phyloP scores from a whole-genome alignment of 2,797 vertebrate genomes.

The Chaenodraco wilsoni region DNA sequence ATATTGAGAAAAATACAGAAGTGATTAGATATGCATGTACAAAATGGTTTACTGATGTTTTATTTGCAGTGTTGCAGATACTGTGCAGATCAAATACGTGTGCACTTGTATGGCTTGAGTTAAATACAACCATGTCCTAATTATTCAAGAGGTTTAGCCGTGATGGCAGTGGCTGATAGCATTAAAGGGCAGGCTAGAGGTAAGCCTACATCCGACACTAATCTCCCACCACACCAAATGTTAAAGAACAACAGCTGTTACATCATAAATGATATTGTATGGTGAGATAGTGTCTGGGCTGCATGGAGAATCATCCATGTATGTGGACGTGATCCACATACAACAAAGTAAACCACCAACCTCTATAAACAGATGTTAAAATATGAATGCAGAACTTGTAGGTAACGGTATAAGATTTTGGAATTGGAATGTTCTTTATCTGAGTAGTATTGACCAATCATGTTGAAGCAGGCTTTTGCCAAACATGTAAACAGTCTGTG shows the following conservation, averaged over 20 bases:
- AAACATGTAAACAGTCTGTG: too few species aligned
- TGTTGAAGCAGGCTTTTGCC: too few species aligned
- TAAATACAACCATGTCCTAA: slow-evolving; percentile 49
- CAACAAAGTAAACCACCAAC: neutral
- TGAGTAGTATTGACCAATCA: too few species aligned
- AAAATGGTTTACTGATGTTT: neutral
- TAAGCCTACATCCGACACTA: slow-evolving; percentile 3
- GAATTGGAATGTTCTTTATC: too few species aligned
- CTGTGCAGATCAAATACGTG: neutral
- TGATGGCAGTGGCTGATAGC: slow-evolving; percentile 45
- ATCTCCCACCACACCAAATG: slow-evolving; percentile 6
- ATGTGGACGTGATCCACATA: slow-evolving; percentile 5
- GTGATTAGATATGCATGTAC: neutral
- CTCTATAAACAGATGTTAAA: too few species aligned
- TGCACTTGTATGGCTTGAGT: slow-evolving; percentile 16
- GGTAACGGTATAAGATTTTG: too few species aligned
- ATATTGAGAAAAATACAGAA: neutral
- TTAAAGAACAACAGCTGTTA: slow-evolving; percentile 10
- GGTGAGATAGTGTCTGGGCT: slow-evolving; percentile 4
- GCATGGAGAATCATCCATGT: too few species aligned
- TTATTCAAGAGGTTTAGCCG: slow-evolving; percentile 54
- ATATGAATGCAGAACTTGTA: too few species aligned
- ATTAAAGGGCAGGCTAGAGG: slow-evolving; percentile 28
- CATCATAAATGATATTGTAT: neutral
- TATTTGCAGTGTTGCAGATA: neutral